Percentiles rank a stretch among this genome's conserved stretches.
phyloP scores from a whole-genome alignment of 2,113 vertebrate genomes.

The Esox niger region DNA sequence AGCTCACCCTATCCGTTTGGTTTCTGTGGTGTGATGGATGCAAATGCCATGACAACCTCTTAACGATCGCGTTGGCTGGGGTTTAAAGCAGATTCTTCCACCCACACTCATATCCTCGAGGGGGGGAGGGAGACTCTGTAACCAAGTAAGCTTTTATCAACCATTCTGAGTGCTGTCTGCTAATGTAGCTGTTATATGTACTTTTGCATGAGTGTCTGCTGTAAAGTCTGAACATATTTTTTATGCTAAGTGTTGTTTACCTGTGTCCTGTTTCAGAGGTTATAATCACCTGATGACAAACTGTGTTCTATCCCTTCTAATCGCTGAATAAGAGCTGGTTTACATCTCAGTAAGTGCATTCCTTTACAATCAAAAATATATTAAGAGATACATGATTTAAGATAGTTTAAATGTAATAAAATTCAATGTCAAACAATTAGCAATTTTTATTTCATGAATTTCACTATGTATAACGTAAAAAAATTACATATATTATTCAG shows the following conservation, averaged over 20 bases:
- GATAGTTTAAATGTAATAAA: too few relatives aligned
- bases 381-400: too few relatives aligned
- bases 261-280: neutral
- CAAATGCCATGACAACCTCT: conserved; percentile 19
- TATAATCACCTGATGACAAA: neutral
- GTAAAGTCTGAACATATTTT: neutral
- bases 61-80: conserved; percentile 28
- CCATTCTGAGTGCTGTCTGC: too few relatives aligned
- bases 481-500: too few relatives aligned
- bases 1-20: conserved; percentile 17
- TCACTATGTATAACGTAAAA: too few relatives aligned
- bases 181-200: neutral
- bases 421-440: too few relatives aligned
- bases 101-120: conserved; percentile 19
- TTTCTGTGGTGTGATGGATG: conserved; percentile 23
- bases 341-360: too few relatives aligned
- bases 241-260: neutral
- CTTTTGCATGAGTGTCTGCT: neutral
- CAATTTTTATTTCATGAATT: too few relatives aligned
- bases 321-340: too few relatives aligned
- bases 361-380: too few relatives aligned
- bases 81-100: conserved; percentile 34
- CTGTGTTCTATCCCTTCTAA: neutral
- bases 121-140: conserved; percentile 6
- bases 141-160: neutral